A percentile compares a stretch with the other conserved stretches of the same genome.
Evolutionary conservation across 92 coral and sea anemone species (phyloP).

Genomic region (Pocillopora meandrina): DNA sequence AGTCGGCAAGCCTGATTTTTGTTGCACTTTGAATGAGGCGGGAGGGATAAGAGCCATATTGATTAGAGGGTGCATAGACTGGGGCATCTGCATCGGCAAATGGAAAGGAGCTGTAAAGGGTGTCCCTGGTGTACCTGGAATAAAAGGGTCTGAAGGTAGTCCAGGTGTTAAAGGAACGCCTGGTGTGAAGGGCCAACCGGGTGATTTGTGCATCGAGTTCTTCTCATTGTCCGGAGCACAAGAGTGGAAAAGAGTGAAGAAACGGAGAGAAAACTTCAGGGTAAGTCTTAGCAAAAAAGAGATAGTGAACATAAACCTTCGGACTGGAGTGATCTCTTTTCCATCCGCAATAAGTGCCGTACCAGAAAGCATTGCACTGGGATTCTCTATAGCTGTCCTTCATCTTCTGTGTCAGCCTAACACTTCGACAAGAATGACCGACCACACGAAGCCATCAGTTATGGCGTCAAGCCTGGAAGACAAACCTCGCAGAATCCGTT

Average conservation of each 20-base stretch:
- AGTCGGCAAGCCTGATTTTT: slow-evolving; percentile 5
- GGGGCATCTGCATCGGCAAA: slow-evolving; percentile 66
- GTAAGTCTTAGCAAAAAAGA: slow-evolving; percentile 23
- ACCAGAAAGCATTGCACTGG: slow-evolving; percentile 61
- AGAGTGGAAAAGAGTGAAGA: slow-evolving; percentile 61
- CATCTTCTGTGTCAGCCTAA: slow-evolving; percentile 71
- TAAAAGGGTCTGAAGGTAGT: no score
- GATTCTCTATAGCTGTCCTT: slow-evolving; percentile 58
- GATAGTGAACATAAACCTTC: slow-evolving; percentile 36
- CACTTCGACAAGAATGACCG: slow-evolving; percentile 34
- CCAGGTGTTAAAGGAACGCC: not conserved
- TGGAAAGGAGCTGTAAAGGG: slow-evolving; percentile 24
- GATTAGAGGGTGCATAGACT: slow-evolving; percentile 57
- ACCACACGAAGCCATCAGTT: slow-evolving; percentile 39
- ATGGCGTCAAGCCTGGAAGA: slow-evolving; percentile 17
- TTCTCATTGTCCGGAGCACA: slow-evolving; percentile 7
- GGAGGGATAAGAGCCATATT: slow-evolving; percentile 69
- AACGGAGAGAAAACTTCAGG: slow-evolving; percentile 38
- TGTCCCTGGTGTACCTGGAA: no score
- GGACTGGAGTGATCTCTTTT: slow-evolving; percentile 35
- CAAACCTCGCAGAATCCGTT: slow-evolving; percentile 18
- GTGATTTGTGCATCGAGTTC: slow-evolving; percentile 36
- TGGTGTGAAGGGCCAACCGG: not conserved
- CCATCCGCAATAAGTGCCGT: slow-evolving; percentile 37
- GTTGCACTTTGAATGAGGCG: slow-evolving; percentile 21